Percentiles rank a stretch among this genome's conserved stretches.
Conservation (phyloP, 2,113 vertebrate species). For the Mobula birostris region DNA sequence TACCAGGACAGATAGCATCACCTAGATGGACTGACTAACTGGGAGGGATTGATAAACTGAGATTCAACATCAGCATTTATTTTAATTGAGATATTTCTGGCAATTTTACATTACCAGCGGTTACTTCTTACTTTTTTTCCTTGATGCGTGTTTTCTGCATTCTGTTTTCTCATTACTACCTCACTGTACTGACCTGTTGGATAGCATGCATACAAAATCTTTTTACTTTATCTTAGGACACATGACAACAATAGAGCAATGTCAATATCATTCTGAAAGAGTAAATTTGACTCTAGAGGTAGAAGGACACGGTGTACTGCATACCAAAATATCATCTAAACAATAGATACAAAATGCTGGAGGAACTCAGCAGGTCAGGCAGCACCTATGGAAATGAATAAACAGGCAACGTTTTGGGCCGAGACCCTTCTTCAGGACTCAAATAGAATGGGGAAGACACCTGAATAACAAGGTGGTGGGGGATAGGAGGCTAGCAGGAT, state of each 20-base stretch:
- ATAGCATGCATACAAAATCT: too few relatives aligned
- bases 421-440: too few relatives aligned
- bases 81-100: neutral
- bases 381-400: too few relatives aligned
- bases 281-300: neutral
- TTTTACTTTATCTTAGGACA: too few relatives aligned
- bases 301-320: neutral
- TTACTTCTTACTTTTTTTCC: neutral
- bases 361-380: too few relatives aligned
- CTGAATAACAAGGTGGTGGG: too few relatives aligned
- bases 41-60: neutral
- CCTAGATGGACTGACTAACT: neutral
- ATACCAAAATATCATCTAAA: neutral
- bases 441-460: too few relatives aligned
- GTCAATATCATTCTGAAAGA: neutral
- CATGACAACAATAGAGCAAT: too few relatives aligned
- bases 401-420: too few relatives aligned
- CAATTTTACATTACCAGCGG: neutral
- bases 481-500: too few relatives aligned
- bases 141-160: neutral
- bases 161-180: too few relatives aligned
- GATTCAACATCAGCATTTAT: neutral
- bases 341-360: neutral
- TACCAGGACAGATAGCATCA: conserved; percentile 3
- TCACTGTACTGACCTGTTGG: too few relatives aligned